Base-by-base conservation (phyloP, 2,888 invertebrate genomes). In the Drosophila meridiana region DNA sequence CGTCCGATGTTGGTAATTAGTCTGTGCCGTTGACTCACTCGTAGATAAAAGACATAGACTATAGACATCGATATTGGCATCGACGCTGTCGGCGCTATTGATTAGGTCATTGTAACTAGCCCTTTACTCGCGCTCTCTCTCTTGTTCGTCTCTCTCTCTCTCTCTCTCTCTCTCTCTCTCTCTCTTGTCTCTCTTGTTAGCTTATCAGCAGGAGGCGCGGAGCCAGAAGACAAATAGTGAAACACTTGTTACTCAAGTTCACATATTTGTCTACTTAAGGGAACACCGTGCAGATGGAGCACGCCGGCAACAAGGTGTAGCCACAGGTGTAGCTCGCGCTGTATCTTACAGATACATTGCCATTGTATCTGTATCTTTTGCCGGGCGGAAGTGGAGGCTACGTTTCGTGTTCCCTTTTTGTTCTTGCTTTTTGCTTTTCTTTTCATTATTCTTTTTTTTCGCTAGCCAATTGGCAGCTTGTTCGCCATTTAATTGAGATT, bases 211-310 rank as follows among this genome's bases (percentile, higher is more conserved):
- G 36, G 48, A 60, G 57, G 50, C 62, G 76, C 62, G 72, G 64
- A 73, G 73, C 50, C 59, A 73, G 52, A 70, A 56, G 38, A 80
- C 55, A 78, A 80, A 80, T 36, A 78, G 60, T 63, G 38, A 69
- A 86, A 87, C 87, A 87, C 82, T 86, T 87, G 87, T 87, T 66
- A 55, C 58, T 76, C 77, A 84, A 84, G 84, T 87, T 81, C 73
- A 76, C 81, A 76, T 81, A 74, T 81, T 78, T 81, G 80, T 76
- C 65, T 63, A 80, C 67, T 73, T 75, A 73, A 67, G 34, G 48
- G 69, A 58, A 70, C 68, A 66, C 14, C 50, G 34, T n/a, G 28
- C 53, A 50, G 61, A 40, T 55, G 43, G 45, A 9, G 3, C 3
- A n/a, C 45, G 13, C 14, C 47, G 53, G 50, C 55, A 28, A 63